Evolutionary conservation across 2,888 invertebrate species (phyloP).

Genomic region (Chaetoderma sp.): DNA sequence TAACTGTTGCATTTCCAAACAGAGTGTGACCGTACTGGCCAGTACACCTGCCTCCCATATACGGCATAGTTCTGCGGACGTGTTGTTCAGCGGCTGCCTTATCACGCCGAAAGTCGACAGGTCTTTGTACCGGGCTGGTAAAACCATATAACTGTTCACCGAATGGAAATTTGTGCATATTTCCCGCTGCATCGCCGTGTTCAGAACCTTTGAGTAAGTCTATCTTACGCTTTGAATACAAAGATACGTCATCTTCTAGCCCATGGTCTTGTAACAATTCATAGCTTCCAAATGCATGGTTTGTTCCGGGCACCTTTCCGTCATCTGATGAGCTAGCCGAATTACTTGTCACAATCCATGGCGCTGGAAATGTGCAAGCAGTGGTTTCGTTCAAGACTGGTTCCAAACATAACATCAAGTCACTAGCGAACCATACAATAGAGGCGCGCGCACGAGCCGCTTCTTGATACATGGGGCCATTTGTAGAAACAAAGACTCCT

Average conservation of each 20-base stretch:
- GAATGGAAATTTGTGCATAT: too few species aligned
- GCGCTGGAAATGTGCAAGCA: conserved; percentile 8
- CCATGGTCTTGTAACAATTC: too few species aligned
- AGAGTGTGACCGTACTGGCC: conserved; percentile 5
- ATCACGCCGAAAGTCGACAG: too few species aligned
- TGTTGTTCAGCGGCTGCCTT: too few species aligned
- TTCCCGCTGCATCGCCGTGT: too few species aligned
- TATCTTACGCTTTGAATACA: too few species aligned
- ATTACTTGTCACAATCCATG: not conserved
- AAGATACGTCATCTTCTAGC: too few species aligned
- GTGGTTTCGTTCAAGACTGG: not conserved
- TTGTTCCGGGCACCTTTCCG: not conserved
- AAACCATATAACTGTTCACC: too few species aligned
- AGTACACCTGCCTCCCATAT: not conserved
- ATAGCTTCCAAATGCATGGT: too few species aligned
- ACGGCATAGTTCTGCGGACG: not conserved
- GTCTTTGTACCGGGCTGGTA: too few species aligned
- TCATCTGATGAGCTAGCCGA: not conserved
- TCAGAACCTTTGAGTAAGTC: too few species aligned
- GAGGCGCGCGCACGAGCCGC: not conserved
- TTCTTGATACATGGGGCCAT: conserved; percentile 35
- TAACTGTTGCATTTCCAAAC: conserved; percentile 9
- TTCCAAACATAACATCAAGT: conserved; percentile 4
- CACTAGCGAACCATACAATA: not conserved
- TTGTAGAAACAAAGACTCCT: conserved; percentile 40